Conservation (phyloP, 2,113 vertebrate genomes). For the Strix aluco region DNA sequence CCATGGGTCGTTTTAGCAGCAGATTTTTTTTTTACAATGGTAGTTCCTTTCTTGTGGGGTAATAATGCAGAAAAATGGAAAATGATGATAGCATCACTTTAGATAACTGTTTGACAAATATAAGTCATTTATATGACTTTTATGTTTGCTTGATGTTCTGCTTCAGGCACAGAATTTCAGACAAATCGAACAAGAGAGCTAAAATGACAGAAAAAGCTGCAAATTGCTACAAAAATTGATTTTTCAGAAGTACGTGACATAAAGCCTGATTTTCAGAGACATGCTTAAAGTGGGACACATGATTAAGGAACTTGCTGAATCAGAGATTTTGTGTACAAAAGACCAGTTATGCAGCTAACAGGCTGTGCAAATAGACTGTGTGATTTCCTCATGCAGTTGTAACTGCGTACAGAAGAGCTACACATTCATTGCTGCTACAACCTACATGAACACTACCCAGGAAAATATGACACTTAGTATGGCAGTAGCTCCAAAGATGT, state of each 20-base stretch:
- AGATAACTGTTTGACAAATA: not conserved
- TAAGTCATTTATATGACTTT: not conserved
- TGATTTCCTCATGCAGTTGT: not conserved
- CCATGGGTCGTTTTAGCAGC: not conserved
- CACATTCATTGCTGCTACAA: not conserved
- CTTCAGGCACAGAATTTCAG: not conserved
- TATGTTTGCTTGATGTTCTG: not conserved
- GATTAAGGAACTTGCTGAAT: conserved; percentile 53
- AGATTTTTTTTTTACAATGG: not conserved
- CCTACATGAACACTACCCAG: fast-evolving
- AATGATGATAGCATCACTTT: not conserved
- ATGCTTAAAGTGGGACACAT: not conserved
- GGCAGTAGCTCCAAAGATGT: not conserved
- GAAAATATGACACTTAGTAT: not conserved
- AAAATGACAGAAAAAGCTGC: not conserved
- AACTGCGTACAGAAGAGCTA: not conserved
- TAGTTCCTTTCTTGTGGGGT: not conserved
- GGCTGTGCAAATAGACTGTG: conserved; percentile 35
- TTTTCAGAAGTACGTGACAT: conserved; percentile 5
- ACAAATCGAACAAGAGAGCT: not conserved
- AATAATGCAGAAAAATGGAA: not conserved
- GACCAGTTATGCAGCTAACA: conserved; percentile 14
- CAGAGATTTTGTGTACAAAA: conserved; percentile 54
- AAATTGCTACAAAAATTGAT: not conserved
- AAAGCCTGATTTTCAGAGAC: not conserved